Evolutionary conservation across 2,113 vertebrate genomes (phyloP).

Genomic region (Myiozetetes cayanensis): DNA sequence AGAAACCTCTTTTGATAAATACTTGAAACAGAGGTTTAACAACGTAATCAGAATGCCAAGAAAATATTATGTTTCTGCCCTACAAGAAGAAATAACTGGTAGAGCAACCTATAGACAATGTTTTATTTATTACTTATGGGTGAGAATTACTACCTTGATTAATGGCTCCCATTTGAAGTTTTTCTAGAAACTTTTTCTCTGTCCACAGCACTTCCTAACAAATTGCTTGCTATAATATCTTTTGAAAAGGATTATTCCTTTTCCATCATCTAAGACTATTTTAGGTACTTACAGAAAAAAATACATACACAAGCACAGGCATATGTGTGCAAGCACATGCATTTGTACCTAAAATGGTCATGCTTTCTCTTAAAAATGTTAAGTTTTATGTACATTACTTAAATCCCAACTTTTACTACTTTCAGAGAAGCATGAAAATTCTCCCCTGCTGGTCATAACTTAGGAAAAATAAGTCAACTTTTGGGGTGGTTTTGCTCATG

Average conservation of each 20-base stretch:
- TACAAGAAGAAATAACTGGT: background rate
- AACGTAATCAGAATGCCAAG: background rate
- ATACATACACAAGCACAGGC: background rate
- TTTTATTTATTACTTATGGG: background rate
- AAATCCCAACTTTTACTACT: background rate
- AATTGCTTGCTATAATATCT: background rate
- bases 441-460: background rate
- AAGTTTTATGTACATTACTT: background rate
- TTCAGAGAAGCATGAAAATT: background rate
- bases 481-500: background rate
- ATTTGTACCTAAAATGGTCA: background rate
- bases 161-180: background rate
- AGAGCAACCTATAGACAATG: background rate
- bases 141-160: background rate
- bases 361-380: background rate
- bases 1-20: background rate
- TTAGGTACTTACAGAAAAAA: background rate
- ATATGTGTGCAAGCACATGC: background rate
- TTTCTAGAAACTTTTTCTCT: background rate
- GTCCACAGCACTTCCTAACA: background rate
- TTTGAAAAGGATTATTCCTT: background rate
- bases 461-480: background rate
- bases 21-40: background rate
- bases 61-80: background rate
- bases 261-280: background rate